Conservation (phyloP, 37 sponge, comb jelly and placozoan genomes). For the Axinella damicornis region DNA sequence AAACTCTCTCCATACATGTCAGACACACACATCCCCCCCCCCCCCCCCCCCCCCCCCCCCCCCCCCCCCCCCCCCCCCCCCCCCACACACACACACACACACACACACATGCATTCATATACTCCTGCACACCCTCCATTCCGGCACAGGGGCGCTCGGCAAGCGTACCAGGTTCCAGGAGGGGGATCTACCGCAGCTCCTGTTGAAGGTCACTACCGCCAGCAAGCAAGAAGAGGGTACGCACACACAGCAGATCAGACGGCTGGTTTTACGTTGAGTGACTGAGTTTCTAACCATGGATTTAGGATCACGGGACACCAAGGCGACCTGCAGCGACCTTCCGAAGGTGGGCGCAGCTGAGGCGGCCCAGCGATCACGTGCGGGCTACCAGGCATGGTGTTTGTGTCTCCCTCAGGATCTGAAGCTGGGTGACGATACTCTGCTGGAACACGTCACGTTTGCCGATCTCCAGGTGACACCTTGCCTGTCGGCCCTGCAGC, state of each 20-base stretch:
- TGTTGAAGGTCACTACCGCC: slow-evolving; percentile 46
- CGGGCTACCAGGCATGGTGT: too few species aligned
- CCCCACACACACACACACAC: too few species aligned
- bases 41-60: too few species aligned
- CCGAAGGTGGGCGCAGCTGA: neutral
- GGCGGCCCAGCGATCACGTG: too few species aligned
- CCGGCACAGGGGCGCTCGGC: slow-evolving; percentile 77
- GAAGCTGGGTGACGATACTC: slow-evolving; percentile 73
- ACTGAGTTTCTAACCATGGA: too few species aligned
- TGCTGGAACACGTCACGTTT: slow-evolving; percentile 70
- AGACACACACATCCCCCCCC: too few species aligned
- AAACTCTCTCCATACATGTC: too few species aligned
- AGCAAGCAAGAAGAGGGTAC: neutral
- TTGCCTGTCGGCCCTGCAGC: slow-evolving; percentile 61
- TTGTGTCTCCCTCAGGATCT: slow-evolving; percentile 48
- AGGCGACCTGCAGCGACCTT: neutral
- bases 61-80: too few species aligned
- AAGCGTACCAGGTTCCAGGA: slow-evolving; percentile 91
- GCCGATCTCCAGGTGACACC: slow-evolving; percentile 18
- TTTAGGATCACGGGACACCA: neutral
- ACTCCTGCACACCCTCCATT: too few species aligned
- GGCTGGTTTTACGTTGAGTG: too few species aligned
- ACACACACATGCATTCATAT: neutral
- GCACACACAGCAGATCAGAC: too few species aligned
- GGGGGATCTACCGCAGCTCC: slow-evolving; percentile 77